phyloP scores from a whole-genome alignment of 1,140 invertebrate genomes.

The Ectropis grisescens region DNA sequence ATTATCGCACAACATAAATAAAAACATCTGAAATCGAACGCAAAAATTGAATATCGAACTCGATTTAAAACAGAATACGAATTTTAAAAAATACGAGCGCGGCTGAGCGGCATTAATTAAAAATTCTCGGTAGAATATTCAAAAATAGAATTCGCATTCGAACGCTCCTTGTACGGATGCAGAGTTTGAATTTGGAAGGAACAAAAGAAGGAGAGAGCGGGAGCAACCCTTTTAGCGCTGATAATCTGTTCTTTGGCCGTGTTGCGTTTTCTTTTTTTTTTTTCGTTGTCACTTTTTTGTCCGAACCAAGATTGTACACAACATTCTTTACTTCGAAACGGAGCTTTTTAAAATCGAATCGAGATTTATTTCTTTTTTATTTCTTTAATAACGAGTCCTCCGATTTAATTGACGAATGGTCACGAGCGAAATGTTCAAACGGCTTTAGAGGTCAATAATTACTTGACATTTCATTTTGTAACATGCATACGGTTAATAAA shows the following conservation, averaged over 20 bases:
- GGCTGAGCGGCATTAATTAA: constrained; percentile 67
- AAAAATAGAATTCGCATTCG: constrained; percentile 70
- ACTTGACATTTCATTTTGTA: constrained; percentile 23
- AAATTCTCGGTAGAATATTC: constrained; percentile 70
- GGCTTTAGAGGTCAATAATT: constrained; percentile 39
- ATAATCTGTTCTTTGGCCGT: constrained; percentile 66
- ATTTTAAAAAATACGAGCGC: constrained; percentile 64
- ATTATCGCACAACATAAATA: constrained; percentile 69
- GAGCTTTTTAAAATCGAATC: constrained; percentile 60
- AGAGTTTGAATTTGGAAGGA: constrained; percentile 66
- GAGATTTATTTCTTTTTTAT: constrained; percentile 60
- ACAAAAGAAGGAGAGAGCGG: constrained; percentile 65
- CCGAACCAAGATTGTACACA: constrained; percentile 66
- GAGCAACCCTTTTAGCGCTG: constrained; percentile 69
- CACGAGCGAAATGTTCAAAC: constrained; percentile 43
- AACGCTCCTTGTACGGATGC: constrained; percentile 64
- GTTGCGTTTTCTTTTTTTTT: constrained; percentile 59
- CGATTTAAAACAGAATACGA: constrained; percentile 67
- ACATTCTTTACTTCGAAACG: constrained; percentile 69
- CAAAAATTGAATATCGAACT: constrained; percentile 67
- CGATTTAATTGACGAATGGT: constrained; percentile 67
- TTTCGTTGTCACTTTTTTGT: constrained; percentile 68
- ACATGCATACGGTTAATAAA: no score
- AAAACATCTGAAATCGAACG: constrained; percentile 61
- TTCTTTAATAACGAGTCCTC: constrained; percentile 53